phyloP scores from a whole-genome alignment of 2,888 invertebrate genomes.

The Chalcosyrphus nemorum region DNA sequence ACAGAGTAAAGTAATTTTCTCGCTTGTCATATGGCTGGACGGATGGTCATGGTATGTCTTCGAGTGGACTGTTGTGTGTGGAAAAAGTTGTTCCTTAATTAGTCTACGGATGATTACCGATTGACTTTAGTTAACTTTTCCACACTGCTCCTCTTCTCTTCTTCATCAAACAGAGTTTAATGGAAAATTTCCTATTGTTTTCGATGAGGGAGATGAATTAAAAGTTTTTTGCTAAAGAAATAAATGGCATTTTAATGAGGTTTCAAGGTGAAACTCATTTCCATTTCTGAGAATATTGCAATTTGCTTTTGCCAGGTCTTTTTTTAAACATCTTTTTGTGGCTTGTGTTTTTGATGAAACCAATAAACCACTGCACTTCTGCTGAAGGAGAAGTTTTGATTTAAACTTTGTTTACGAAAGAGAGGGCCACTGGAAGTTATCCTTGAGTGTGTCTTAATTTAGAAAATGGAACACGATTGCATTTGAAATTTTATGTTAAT shows the following conservation, averaged over 20 bases:
- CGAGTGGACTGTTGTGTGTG: not conserved
- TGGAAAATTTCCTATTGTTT: not conserved
- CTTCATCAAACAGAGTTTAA: not conserved
- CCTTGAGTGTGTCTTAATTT: not conserved
- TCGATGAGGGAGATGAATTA: too few relatives aligned
- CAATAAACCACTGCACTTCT: not conserved
- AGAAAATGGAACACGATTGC: not conserved
- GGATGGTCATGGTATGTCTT: not conserved
- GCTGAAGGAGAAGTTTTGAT: not conserved
- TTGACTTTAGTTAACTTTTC: constrained; percentile 4
- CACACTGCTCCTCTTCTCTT: too few relatives aligned
- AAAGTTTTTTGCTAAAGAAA: not conserved
- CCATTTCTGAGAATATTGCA: not conserved
- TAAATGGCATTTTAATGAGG: constrained; percentile 7
- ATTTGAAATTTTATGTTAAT: not conserved
- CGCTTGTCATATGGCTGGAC: too few relatives aligned
- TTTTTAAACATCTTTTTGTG: not conserved
- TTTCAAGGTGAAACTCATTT: not conserved
- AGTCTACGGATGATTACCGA: constrained; percentile 31
- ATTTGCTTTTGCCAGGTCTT: not conserved
- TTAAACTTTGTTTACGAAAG: not conserved
- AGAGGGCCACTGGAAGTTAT: not conserved
- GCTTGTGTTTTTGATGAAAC: not conserved
- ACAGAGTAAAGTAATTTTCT: not conserved
- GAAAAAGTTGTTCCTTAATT: constrained; percentile 37